Base-by-base conservation (phyloP, 1,140 invertebrate genomes). In the Pectinophora gossypiella region DNA sequence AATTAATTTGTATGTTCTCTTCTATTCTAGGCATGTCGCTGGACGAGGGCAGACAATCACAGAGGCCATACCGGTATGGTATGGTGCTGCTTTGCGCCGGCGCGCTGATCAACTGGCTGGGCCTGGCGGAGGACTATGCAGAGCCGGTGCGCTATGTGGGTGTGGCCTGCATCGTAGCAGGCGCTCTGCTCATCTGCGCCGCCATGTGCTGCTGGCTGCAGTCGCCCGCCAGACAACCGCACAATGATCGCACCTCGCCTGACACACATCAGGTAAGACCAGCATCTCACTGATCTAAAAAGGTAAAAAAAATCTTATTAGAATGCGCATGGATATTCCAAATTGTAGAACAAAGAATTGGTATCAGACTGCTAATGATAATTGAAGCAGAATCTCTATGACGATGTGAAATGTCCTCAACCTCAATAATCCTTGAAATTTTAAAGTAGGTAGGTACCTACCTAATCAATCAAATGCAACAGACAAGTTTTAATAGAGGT, bases 171-270 rank as follows among this genome's bases (percentile, higher is more conserved):
- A 93, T 94, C 61, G 90, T 93, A 1, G 92, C 92, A 15, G 93
- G 93, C 19, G 92, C 93, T 1, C 87, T 94, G 48, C 90, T 94
- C 58, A 93, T 94, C 59, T 93, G 92, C 70, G 90, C 92, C 40
- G 93, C 93, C 18, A 93, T 94, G 91, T 94, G 92, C 69, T 93
- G 93, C 68, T 94, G 93, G 93, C 87, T 94, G 59, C 91, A 92
- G 69, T 89, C 90, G 50, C 91, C 91, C 12, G 89, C 90, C 32
- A 68, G 85, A 45, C 75, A 85, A 56, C 84, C 86, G 36, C 79
- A 85, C 43, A 73, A 69, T 23, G 84, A 87, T 52, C 71, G 80
- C 54, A 62, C 78, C 22, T 77, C 77, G 59, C 79, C 86, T 58
- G 79, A 84, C 49, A 83, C 82, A 51, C 85, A 88, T 61, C 87